These are phyloP conservation scores for Atta cephalotes DNA, from an alignment of 1,140 invertebrate species.

Conservation along the genomic window DNA sequence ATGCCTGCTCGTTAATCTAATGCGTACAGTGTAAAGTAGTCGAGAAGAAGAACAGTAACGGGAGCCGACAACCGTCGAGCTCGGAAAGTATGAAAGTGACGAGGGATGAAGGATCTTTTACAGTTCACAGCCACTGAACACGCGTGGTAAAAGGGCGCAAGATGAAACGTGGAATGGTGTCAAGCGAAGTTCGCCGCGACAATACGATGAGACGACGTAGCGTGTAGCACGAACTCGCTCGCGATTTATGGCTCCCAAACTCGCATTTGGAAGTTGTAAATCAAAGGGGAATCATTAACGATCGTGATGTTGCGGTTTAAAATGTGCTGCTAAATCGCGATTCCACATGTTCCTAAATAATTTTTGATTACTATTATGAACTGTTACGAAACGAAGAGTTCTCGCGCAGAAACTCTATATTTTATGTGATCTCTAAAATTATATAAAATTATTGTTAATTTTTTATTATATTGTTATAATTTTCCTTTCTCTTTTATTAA, in stretches of 20 bases:
- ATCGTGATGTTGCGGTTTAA: conserved; percentile 16
- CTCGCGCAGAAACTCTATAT: not conserved
- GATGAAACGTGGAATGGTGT: conserved; percentile 30
- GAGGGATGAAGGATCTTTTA: conserved; percentile 54
- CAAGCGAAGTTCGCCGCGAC: conserved; percentile 39
- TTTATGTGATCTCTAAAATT: not conserved
- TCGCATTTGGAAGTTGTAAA: conserved; percentile 37
- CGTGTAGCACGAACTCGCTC: conserved; percentile 1
- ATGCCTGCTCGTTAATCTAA: conserved; percentile 6
- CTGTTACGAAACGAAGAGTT: not conserved
- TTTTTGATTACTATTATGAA: conserved; percentile 12
- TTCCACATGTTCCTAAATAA: not conserved
- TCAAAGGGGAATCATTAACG: not conserved
- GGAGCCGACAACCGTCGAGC: not conserved
- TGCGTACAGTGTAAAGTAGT: not conserved
- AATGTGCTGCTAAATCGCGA: conserved; percentile 22
- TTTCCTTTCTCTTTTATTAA: not conserved
- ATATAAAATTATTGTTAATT: not conserved
- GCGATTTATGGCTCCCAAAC: conserved; percentile 47
- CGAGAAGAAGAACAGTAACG: conserved; percentile 2
- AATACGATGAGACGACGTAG: conserved; percentile 13
- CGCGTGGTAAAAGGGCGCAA: conserved; percentile 40
- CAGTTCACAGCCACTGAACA: conserved; percentile 51
- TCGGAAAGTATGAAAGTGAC: conserved; percentile 26
- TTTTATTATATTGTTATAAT: not conserved